phyloP scores from a whole-genome alignment of 2,888 invertebrate genomes.

The Laspeyria flexula region DNA sequence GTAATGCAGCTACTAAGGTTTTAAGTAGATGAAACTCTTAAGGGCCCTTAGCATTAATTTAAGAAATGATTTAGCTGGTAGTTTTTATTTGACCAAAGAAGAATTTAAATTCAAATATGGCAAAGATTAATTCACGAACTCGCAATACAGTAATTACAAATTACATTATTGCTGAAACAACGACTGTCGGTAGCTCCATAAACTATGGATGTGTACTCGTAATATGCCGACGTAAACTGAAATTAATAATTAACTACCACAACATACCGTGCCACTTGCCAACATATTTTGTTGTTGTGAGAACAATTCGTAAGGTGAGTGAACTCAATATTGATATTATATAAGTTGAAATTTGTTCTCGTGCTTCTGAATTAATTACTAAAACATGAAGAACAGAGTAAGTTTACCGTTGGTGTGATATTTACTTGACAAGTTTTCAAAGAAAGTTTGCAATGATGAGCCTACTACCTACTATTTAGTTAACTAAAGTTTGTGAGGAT shows the following conservation, averaged over 20 bases:
- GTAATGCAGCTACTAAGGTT: no score
- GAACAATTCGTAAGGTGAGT: not conserved
- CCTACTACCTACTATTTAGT: no score
- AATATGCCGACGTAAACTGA: conserved; percentile 33
- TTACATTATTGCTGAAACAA: conserved; percentile 35
- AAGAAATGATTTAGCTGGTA: no score
- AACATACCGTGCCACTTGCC: not conserved
- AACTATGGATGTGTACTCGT: conserved; percentile 31
- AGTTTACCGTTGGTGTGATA: no score
- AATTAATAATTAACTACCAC: conserved; percentile 37
- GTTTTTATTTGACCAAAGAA: no score
- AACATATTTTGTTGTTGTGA: not conserved
- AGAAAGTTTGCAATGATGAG: no score
- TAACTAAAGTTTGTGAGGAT: no score
- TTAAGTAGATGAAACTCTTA: no score
- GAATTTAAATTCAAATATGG: no score
- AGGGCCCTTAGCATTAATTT: no score
- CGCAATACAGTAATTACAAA: conserved; percentile 24
- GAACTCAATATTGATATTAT: not conserved
- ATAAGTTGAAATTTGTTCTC: not conserved
- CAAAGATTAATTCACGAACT: conserved; percentile 35
- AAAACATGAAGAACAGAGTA: no score
- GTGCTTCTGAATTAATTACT: not conserved
- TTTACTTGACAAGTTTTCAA: no score
- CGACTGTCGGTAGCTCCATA: conserved; percentile 27